These are phyloP conservation scores for Odontocerum albicorne DNA, from an alignment of 2,888 invertebrate genomes.

Conservation along the genomic window DNA sequence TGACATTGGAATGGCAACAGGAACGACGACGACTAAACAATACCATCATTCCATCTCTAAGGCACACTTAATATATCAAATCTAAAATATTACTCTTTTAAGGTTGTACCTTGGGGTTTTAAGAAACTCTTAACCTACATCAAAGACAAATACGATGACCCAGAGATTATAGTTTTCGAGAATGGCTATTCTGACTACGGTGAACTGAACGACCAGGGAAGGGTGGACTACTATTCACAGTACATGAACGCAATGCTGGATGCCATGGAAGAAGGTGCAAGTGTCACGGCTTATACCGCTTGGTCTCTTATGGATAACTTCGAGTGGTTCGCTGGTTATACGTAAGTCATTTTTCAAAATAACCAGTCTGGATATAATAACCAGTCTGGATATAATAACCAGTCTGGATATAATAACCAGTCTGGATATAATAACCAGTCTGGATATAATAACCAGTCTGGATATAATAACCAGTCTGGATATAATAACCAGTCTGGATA, in stretches of 20 bases:
- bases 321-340: slow-evolving; percentile 40
- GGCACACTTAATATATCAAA: too few relatives aligned
- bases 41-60: too few relatives aligned
- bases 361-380: too few relatives aligned
- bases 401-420: too few relatives aligned
- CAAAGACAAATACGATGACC: slow-evolving; percentile 56
- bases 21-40: too few relatives aligned
- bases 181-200: slow-evolving; percentile 58
- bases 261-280: slow-evolving; percentile 40
- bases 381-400: too few relatives aligned
- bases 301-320: slow-evolving; percentile 43
- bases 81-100: not conserved
- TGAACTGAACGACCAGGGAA: slow-evolving; percentile 42
- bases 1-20: too few relatives aligned
- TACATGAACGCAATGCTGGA: slow-evolving; percentile 39
- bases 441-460: too few relatives aligned
- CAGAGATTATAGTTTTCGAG: slow-evolving; percentile 59
- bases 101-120: slow-evolving; percentile 51
- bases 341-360: slow-evolving; percentile 39
- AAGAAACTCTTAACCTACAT: slow-evolving; percentile 58
- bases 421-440: too few relatives aligned
- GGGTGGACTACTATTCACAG: slow-evolving; percentile 40
- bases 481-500: too few relatives aligned
- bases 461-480: too few relatives aligned
- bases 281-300: slow-evolving; percentile 38